Evolutionary conservation across 2,113 vertebrate species (phyloP).

Genomic region (Anolis carolinensis): DNA sequence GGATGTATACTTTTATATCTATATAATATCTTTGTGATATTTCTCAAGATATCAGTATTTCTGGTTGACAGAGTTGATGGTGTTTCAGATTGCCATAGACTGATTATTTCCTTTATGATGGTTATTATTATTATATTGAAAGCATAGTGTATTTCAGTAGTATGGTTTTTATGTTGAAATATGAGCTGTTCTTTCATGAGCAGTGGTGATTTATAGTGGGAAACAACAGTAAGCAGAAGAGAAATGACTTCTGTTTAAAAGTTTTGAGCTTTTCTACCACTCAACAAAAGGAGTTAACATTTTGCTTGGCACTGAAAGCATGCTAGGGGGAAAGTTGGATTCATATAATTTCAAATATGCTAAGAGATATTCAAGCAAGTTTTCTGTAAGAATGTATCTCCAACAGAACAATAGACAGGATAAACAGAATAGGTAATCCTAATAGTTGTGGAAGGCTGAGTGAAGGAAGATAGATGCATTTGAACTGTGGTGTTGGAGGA

Average conservation of each 20-base stretch:
- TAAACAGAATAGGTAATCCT: constrained; percentile 41
- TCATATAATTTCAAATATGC: constrained; percentile 65
- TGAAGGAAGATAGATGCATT: no score
- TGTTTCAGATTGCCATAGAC: constrained; percentile 59
- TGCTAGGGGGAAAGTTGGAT: constrained; percentile 55
- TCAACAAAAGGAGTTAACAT: constrained; percentile 68
- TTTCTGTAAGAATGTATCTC: constrained; percentile 60
- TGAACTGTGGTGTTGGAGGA: no score
- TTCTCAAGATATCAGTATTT: constrained; percentile 59
- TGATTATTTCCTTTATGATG: constrained; percentile 41
- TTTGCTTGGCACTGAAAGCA: constrained; percentile 71
- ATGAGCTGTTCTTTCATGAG: not conserved
- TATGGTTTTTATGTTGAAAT: constrained; percentile 52
- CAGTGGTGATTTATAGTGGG: constrained; percentile 66
- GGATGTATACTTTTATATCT: constrained; percentile 49
- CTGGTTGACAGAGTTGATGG: constrained; percentile 50
- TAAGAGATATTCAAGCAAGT: constrained; percentile 67
- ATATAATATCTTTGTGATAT: constrained; percentile 34
- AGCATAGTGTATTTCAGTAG: constrained; percentile 56
- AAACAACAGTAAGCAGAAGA: constrained; percentile 66
- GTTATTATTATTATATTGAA: constrained; percentile 48
- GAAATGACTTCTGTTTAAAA: constrained; percentile 74
- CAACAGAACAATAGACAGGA: constrained; percentile 41
- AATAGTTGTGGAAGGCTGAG: no score
- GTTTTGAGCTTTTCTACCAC: constrained; percentile 68